Percentiles rank a stretch among this genome's conserved stretches.
Conservation (phyloP, 2,888 invertebrate species). For the Byasa hedistus region DNA sequence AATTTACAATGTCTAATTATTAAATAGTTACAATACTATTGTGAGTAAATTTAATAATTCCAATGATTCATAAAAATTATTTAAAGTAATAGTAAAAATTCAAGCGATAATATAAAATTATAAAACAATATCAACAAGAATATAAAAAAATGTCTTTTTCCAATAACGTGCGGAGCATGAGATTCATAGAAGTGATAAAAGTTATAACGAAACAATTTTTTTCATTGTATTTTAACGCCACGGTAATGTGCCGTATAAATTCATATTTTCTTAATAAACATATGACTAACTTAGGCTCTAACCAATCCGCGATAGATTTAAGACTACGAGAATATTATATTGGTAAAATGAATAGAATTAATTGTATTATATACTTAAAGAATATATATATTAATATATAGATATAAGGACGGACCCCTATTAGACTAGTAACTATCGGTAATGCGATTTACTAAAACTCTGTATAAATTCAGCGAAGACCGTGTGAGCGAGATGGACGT, state of each 20-base stretch:
- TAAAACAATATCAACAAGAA: slow-evolving; percentile 4
- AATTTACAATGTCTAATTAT: not conserved
- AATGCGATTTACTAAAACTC: slow-evolving; percentile 31
- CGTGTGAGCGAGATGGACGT: slow-evolving; percentile 12
- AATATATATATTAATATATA: no score
- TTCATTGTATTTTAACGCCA: not conserved
- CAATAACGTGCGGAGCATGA: slow-evolving; percentile 16
- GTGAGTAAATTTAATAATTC: not conserved
- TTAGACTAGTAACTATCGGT: slow-evolving; percentile 38
- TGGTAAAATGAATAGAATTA: slow-evolving; percentile 39
- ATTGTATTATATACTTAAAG: slow-evolving; percentile 36
- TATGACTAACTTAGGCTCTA: slow-evolving; percentile 27
- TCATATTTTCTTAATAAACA: slow-evolving; percentile 13
- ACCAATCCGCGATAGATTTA: slow-evolving; percentile 42
- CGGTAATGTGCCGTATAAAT: slow-evolving; percentile 12
- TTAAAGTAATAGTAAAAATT: not conserved
- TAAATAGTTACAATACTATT: not conserved
- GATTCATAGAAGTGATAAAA: slow-evolving; percentile 16
- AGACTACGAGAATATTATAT: slow-evolving; percentile 38
- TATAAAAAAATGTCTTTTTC: slow-evolving; percentile 7
- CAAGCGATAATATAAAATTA: not conserved
- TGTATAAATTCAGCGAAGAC: slow-evolving; percentile 22
- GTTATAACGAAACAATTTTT: not conserved
- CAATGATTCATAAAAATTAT: not conserved
- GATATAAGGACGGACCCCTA: slow-evolving; percentile 46